Evolutionary conservation across 2,113 vertebrate genomes (phyloP), one percentile per base, ranked within the genome.

Genomic region (Puffinus mauretanicus): DNA sequence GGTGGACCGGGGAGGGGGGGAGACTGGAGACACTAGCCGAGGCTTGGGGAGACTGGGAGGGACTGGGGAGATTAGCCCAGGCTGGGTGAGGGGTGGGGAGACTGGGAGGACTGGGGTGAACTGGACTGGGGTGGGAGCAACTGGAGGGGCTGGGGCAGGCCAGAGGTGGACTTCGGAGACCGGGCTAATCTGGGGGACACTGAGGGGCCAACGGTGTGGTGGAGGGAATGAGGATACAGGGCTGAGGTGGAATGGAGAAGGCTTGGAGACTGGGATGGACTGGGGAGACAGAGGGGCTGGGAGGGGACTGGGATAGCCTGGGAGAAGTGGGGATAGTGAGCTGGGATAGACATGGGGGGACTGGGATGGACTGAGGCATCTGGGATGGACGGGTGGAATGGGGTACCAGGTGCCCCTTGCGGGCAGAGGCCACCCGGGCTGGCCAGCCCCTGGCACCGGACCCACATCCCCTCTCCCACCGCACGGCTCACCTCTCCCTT

Each of bases 151-250:
- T 47, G 16, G 36, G 57, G 6, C 10, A 13, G 10, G 42, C 3
- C 57, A 6, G 9, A 7, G 22, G 29, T 57, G 29, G 34, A 1
- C 42, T 60, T 26, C 10, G 16, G 46, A 12, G 18, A 36, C 25
- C 38, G 73, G 20, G 15, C 27, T 64, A 7, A 13, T 22, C 15
- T 57, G 34, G 51, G 9, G 58, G 9, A 67, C 47, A 16, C 22
- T 15, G 47, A 32, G 49, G 70, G 26, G 18, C n/a, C 55, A 22
- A 15, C 3, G 7, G 11, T 20, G 69, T 30, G 4, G 34, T 46
- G n/a, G 7, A 26, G 7, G 6, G 9, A 16, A 12, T 0, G 4
- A 44, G 6, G 24, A 6, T 83, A 16, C 0, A 5, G 10, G 13
- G 19, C 16, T 70, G 49, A 16, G 38, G 42, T 7, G 55, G 47